Base-by-base conservation (phyloP, 2,113 vertebrate species). In the Callionymus lyra region DNA sequence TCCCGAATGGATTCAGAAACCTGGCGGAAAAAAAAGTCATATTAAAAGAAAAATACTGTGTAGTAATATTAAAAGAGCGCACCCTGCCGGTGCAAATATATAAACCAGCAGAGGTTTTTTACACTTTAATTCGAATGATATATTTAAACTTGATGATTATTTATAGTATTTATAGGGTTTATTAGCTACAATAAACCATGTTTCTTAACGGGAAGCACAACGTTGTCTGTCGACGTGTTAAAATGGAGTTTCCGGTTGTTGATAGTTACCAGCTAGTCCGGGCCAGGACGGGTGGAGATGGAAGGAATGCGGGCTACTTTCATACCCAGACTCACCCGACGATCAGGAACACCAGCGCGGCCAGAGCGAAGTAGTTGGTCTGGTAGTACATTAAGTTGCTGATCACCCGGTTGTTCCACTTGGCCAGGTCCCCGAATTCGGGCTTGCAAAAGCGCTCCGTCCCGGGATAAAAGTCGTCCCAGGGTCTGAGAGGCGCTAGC, bases 391-490 rank as follows among this genome's bases (percentile, higher is more conserved):
- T 79, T 63, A 97, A 63, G 59, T 97, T 98, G 80, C 83, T 95
- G 72, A 97, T 88, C n/a, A 97, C 89, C 14, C 91, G 71, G 80
- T 93, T 94, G 84, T 97, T 97, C 94, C 94, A 97, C 73, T 89
- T 94, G 1, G 85, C 78, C 36, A 95, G 76, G 70, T 98, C 91
- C 16, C 79, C 74, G 44, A 91, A 77, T 39, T 97, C 92, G 0
- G 93, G 94, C 44, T 88, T 83, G 3, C 82, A 67, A 21, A 93
- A 97, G 2, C 90, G 87, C 2, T 94, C 91, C 1, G 74, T 48
- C 1, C 89, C 91, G 0, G 92, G 91, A 40, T 84, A 88, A 52
- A 96, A 94, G n/a, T 98, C 94, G 2, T 89, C 86, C 92, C 87
- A 93, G 45, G 85, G 82, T 63, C 93, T 81, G 48, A 94, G 62